Percentiles rank a stretch among this genome's conserved stretches.
Conservation (phyloP, 1,140 invertebrate species). For the Coenobita brevimanus region DNA sequence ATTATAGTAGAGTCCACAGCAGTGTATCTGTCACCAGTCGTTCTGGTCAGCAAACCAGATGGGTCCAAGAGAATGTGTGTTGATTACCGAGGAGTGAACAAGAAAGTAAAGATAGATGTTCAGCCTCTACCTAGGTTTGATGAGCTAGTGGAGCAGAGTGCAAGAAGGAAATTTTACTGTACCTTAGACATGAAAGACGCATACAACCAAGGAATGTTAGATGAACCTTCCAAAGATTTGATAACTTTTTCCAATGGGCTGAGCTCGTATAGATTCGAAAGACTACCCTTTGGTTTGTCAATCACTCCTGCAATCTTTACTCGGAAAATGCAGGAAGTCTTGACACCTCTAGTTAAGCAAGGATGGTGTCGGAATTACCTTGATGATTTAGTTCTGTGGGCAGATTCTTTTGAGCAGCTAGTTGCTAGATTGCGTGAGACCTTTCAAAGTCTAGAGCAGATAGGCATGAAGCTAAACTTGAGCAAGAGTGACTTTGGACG, state of each 20-base stretch:
- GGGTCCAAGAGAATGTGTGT: neutral
- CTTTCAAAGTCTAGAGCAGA: neutral
- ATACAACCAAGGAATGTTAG: neutral
- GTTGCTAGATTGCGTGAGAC: neutral
- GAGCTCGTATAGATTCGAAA: neutral
- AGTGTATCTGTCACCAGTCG: too few species aligned
- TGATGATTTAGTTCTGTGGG: neutral
- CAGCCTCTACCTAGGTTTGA: neutral
- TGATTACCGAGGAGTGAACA: neutral
- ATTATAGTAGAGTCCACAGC: too few species aligned
- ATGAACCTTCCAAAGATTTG: neutral
- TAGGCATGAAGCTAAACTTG: neutral
- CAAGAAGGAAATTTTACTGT: neutral
- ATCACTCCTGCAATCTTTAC: neutral
- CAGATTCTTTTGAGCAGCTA: neutral
- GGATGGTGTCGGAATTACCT: neutral
- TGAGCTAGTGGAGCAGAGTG: neutral
- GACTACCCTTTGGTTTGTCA: neutral
- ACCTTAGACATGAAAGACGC: slow-evolving; percentile 4
- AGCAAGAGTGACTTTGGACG: neutral
- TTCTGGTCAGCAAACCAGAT: neutral
- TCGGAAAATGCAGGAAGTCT: neutral
- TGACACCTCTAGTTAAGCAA: neutral
- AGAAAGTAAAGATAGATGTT: neutral
- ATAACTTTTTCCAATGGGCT: neutral